Evolutionary conservation across 2,113 vertebrate species (phyloP).

Genomic region (Strix aluco): DNA sequence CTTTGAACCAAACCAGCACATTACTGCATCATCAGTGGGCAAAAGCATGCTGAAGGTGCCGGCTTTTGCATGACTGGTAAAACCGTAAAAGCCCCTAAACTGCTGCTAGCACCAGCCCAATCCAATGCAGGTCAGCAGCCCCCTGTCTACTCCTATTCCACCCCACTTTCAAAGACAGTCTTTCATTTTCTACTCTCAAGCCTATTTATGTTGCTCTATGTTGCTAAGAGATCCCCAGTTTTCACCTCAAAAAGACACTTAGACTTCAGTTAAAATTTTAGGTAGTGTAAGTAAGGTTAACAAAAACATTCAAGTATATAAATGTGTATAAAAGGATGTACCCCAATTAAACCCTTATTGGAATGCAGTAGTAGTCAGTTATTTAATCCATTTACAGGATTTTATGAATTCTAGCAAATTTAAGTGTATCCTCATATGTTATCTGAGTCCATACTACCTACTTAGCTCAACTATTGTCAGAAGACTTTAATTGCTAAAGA

Average conservation of each 20-base stretch:
- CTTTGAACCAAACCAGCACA: neutral
- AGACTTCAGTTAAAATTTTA: neutral
- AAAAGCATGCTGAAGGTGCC: neutral
- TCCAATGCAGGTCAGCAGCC: rapidly evolving
- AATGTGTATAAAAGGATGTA: neutral
- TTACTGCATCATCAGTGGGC: neutral
- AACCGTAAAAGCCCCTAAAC: neutral
- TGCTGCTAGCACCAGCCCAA: neutral
- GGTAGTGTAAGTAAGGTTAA: neutral
- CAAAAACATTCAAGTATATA: neutral
- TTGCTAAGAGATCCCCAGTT: neutral
- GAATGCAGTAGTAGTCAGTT: neutral
- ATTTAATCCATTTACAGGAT: rapidly evolving
- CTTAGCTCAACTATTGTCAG: neutral
- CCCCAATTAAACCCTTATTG: neutral
- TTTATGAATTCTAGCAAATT: neutral
- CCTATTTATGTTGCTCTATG: neutral
- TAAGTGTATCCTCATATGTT: neutral
- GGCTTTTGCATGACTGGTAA: neutral
- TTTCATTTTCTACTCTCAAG: neutral
- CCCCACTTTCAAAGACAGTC: neutral
- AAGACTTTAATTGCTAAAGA: neutral
- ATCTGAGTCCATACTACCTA: neutral
- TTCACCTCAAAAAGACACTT: neutral
- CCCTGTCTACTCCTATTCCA: neutral